Conservation (phyloP, 2,888 invertebrate genomes). For the Megalurothrips usitatus region DNA sequence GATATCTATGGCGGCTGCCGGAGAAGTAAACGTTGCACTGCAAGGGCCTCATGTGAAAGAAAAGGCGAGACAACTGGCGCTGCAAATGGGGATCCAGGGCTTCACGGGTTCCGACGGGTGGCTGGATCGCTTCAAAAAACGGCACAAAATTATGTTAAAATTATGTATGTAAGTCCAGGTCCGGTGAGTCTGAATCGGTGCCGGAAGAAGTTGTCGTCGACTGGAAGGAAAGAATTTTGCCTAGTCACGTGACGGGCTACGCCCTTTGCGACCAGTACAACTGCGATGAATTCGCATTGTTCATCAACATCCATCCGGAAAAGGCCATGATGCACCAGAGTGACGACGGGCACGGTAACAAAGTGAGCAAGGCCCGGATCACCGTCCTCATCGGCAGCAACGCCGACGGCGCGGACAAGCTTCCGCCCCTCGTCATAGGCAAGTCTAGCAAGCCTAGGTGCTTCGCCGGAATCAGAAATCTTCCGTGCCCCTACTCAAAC, state of each 20-base stretch:
- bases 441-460: conserved; percentile 33
- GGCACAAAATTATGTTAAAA: not conserved
- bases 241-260: not conserved
- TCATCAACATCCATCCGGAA: not conserved
- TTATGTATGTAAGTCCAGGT: not conserved
- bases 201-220: not conserved
- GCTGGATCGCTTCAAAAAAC: not conserved
- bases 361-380: not conserved
- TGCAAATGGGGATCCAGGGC: not conserved
- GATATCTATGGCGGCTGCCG: not conserved
- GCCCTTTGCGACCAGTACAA: not conserved
- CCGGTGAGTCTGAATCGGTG: not conserved
- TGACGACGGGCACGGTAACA: not conserved
- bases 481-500: conserved; percentile 32
- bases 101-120: not conserved
- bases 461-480: conserved; percentile 30
- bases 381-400: not conserved
- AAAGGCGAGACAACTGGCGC: not conserved
- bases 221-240: not conserved
- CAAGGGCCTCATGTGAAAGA: not conserved
- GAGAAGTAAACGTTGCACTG: not conserved
- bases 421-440: conserved; percentile 25
- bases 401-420: not conserved
- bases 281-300: not conserved
- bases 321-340: not conserved